Evolutionary conservation across 1,140 invertebrate species (phyloP).

Genomic region (Drosophila nebulosa): DNA sequence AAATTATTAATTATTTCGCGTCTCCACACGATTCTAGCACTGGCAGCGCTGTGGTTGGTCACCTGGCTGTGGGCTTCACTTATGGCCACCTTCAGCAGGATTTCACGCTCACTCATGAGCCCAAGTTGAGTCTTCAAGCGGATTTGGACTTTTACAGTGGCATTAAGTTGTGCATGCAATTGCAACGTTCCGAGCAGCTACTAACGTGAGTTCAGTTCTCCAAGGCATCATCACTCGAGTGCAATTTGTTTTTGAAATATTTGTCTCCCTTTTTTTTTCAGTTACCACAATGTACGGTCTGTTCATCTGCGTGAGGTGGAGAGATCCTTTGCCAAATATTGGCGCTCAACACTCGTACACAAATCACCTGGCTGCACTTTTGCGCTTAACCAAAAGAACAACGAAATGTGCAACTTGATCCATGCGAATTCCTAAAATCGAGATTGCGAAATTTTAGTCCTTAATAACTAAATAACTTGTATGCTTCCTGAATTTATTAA

Average conservation of each 20-base stretch:
- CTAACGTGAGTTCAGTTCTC: conserved; percentile 83
- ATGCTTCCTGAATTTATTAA: conserved; percentile 34
- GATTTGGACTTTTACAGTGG: conserved; percentile 91
- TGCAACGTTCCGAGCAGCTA: conserved; percentile 86
- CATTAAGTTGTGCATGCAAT: conserved; percentile 90
- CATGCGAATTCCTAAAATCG: conserved; percentile 8
- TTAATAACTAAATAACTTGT: conserved; percentile 14
- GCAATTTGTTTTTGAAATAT: neutral
- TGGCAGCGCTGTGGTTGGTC: conserved; percentile 86
- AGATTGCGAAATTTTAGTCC: neutral
- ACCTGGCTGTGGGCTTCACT: conserved; percentile 85
- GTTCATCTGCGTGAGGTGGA: conserved; percentile 46
- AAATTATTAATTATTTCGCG: too few relatives aligned
- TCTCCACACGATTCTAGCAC: conserved; percentile 83
- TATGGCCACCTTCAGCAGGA: conserved; percentile 87
- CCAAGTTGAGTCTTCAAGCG: conserved; percentile 88
- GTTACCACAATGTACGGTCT: conserved; percentile 44
- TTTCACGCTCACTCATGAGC: conserved; percentile 87
- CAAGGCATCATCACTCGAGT: neutral
- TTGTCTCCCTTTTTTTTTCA: conserved; percentile 10
- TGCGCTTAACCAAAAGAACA: conserved; percentile 89
- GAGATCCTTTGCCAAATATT: conserved; percentile 50
- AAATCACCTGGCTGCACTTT: conserved; percentile 87
- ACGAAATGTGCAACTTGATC: conserved; percentile 86
- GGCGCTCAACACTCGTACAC: conserved; percentile 33